Conservation (phyloP, 2,113 vertebrate genomes). For the Syrmaticus mikado region DNA sequence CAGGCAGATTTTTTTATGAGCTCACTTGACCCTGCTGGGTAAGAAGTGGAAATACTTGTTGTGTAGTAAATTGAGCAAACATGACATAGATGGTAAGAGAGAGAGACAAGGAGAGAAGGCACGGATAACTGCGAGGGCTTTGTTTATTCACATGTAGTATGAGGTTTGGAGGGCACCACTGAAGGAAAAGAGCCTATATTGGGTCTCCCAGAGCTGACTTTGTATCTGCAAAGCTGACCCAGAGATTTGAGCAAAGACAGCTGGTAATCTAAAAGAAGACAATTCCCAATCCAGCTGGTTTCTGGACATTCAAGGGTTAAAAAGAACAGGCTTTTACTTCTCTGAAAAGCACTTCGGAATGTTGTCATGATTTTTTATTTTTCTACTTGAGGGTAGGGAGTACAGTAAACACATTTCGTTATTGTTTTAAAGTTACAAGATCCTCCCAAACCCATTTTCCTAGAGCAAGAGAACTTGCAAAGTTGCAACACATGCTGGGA, state of each 20-base stretch:
- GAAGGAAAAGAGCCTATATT: background rate
- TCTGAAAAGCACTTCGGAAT: background rate
- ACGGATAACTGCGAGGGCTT: background rate
- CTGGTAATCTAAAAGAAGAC: background rate
- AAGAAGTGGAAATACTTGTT: conserved; percentile 68
- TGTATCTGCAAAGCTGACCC: background rate
- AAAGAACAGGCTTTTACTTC: fast-evolving
- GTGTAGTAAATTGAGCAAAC: conserved; percentile 72
- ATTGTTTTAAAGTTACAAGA: background rate
- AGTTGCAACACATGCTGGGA: background rate
- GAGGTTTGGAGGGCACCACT: background rate
- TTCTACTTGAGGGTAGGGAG: background rate
- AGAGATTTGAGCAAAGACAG: background rate
- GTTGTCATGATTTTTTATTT: background rate
- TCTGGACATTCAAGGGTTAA: background rate
- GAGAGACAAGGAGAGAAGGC: conserved; percentile 31
- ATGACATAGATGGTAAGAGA: conserved; percentile 44
- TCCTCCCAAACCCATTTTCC: background rate
- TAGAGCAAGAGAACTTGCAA: background rate
- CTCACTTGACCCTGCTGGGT: conserved; percentile 69
- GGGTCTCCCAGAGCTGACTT: background rate
- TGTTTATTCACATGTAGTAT: background rate
- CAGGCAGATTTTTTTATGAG: conserved; percentile 52
- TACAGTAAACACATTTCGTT: background rate
- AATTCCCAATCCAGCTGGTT: background rate